Conservation (phyloP, 2,888 invertebrate genomes). For the Dicyrtoma fusca region DNA sequence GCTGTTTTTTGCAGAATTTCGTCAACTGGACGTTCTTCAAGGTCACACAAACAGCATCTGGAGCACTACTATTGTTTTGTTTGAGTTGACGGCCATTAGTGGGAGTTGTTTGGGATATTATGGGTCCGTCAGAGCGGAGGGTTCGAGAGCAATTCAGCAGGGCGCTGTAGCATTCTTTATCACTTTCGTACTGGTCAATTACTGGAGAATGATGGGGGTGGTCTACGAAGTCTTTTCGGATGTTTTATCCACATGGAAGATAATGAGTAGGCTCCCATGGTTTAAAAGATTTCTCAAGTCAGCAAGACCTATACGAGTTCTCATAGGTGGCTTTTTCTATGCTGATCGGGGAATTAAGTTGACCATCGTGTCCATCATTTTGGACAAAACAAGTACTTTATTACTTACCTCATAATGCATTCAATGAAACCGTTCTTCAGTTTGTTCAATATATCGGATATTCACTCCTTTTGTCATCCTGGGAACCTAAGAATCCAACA, state of each 20-base stretch:
- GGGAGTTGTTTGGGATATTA: not conserved
- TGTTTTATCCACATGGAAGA: not conserved
- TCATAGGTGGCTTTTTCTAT: slow-evolving; percentile 20
- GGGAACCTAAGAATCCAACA: too few relatives aligned
- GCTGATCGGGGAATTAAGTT: slow-evolving; percentile 21
- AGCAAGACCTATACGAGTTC: not conserved
- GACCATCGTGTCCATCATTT: slow-evolving; percentile 11
- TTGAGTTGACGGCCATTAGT: not conserved
- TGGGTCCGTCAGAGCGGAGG: not conserved
- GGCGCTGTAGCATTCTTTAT: not conserved
- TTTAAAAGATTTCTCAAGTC: slow-evolving; percentile 2
- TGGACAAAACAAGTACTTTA: not conserved
- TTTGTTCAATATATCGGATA: too few relatives aligned
- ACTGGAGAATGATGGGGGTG: not conserved
- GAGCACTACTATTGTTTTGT: not conserved
- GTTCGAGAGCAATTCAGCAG: slow-evolving; percentile 1
- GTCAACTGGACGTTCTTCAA: not conserved
- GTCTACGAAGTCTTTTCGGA: not conserved
- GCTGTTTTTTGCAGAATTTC: not conserved
- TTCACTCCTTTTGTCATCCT: too few relatives aligned
- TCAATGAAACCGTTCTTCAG: too few relatives aligned
- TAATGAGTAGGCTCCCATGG: not conserved
- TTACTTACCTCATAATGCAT: slow-evolving; percentile 12
- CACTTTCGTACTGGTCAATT: not conserved
- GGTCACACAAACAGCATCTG: not conserved